Base-by-base conservation (phyloP, 2,888 invertebrate species). In the Drosophila pseudotalamancana region DNA sequence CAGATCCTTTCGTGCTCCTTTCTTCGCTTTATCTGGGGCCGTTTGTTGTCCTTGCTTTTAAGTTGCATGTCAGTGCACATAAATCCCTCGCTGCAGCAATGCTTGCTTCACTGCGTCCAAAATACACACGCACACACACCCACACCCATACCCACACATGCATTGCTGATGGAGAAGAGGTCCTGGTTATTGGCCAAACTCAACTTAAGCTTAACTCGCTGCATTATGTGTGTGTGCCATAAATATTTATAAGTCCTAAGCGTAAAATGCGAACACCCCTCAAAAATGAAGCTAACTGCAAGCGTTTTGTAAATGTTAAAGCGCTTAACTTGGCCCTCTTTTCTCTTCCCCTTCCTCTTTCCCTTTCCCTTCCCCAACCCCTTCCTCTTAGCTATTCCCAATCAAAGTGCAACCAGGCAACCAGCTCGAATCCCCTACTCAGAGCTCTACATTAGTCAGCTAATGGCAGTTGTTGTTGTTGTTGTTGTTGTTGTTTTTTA, bases 241-340 rank as follows among this genome's bases (percentile, higher is more conserved):
- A 87, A 87, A 84, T 83, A 87, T 86, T 86, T 86, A 81, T 81
- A 81, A 85, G 73, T 82, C 82, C 73, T 79, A 82, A 81, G 81
- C 70, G 78, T 62, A 80, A 84, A 79, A 77, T 62, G 76, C 60
- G 69, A 70, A 69, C 51, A 69, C 51, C 37, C 14, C 32, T n/a
- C 12, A 5, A 39, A 55, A 59, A 56, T 49, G 46, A 51, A 29
- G 67, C 69, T 53, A 68, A 60, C 72, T 69, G 70, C 69, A 57
- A 69, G 57, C 72, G 72, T 72, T 72, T 72, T 72, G 73, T 72
- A 68, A 72, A 57, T 63, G 69, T 73, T 73, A 72, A 72, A 73
- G 74, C 72, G 72, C 74, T 72, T 72, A 72, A 63, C 46, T 46
- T 46, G 32, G 32, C 46, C 32, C n/a, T n/a, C n/a, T n/a, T n/a